Evolutionary conservation across 2,113 vertebrate species (phyloP).

Genomic region (Amblyornis subalaris): DNA sequence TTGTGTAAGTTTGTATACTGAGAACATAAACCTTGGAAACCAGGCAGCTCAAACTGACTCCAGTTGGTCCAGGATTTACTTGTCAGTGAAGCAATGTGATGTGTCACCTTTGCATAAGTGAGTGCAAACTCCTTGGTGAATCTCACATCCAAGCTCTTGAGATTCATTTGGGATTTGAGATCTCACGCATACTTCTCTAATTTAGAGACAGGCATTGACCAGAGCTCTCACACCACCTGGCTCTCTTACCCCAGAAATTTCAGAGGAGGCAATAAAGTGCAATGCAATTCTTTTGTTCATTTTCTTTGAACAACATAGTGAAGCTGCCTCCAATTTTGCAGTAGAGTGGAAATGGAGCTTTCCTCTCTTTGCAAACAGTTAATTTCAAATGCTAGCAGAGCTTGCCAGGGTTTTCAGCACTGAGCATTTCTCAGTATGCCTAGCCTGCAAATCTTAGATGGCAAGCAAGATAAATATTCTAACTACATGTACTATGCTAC

Average conservation of each 20-base stretch:
- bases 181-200: background rate
- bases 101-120: background rate
- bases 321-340: background rate
- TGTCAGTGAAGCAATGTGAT: background rate
- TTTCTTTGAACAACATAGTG: background rate
- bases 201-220: background rate
- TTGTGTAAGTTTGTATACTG: background rate
- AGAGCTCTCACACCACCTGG: background rate
- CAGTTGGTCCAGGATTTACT: background rate
- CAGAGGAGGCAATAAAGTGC: background rate
- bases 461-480: background rate
- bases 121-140: background rate
- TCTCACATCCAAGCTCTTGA: background rate
- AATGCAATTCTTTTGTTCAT: background rate
- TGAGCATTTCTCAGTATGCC: background rate
- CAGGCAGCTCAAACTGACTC: background rate
- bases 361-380: background rate
- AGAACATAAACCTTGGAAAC: background rate
- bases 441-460: background rate
- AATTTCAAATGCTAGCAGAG: background rate
- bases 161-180: background rate
- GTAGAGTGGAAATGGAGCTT: background rate
- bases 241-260: background rate
- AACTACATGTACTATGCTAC: background rate
- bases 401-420: background rate